Evolutionary conservation across 30 jellyfish, hydroid and myxozoan genomes (phyloP).

Genomic region (Cassiopea andromeda): DNA sequence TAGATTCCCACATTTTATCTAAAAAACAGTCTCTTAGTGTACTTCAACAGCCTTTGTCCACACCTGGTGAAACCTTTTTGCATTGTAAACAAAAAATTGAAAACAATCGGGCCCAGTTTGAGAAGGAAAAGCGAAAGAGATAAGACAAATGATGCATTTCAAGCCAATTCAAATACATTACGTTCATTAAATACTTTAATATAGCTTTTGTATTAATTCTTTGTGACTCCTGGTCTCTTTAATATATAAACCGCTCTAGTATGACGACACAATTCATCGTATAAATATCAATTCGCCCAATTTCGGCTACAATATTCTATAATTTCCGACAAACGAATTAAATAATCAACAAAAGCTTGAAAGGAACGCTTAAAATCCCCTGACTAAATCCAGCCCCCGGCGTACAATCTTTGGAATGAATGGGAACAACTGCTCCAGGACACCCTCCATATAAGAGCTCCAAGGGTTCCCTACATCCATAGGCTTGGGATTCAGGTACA

Average conservation of each 20-base stretch:
- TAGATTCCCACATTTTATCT: too few relatives aligned
- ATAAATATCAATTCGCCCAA: conserved; percentile 62
- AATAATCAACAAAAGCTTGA: conserved; percentile 31
- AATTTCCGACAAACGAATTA: conserved; percentile 28
- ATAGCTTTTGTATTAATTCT: conserved; percentile 72
- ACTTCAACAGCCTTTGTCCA: too few relatives aligned
- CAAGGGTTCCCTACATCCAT: not conserved
- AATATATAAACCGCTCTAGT: conserved; percentile 74
- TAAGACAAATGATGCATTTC: conserved; percentile 49
- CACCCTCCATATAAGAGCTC: not conserved
- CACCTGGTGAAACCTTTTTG: too few relatives aligned
- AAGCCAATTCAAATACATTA: conserved; percentile 81
- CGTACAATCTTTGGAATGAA: not conserved
- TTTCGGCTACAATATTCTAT: conserved; percentile 29
- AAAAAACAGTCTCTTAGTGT: too few relatives aligned
- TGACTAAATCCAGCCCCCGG: not conserved
- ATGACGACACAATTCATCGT: conserved; percentile 80
- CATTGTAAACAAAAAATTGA: not conserved
- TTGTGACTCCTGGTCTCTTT: conserved; percentile 89
- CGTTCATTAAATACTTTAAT: conserved; percentile 83
- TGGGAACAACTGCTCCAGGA: not conserved
- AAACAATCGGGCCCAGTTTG: not conserved
- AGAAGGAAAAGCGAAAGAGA: not conserved
- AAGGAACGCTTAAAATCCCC: conserved; percentile 6
- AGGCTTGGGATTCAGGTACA: not conserved